phyloP scores from a whole-genome alignment of 2,113 vertebrate species.

The Nyctereutes procyonoides region DNA sequence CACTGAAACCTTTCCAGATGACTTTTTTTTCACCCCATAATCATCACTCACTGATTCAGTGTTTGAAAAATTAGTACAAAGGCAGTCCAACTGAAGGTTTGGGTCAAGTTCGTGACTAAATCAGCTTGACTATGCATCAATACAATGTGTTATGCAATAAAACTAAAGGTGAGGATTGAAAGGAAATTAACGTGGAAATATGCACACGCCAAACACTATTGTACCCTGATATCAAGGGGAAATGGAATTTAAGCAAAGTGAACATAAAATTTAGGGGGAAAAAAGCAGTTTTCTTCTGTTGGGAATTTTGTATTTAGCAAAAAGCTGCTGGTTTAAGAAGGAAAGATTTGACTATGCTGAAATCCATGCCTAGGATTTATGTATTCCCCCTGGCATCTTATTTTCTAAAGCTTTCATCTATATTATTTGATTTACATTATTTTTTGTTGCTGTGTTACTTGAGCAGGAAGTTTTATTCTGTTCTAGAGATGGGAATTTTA shows the following conservation, averaged over 20 bases:
- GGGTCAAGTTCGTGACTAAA: not conserved
- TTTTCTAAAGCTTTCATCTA: not conserved
- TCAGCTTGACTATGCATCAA: slow-evolving; percentile 2
- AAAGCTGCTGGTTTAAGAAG: slow-evolving; percentile 1
- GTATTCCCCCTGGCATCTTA: not conserved
- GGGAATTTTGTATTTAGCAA: slow-evolving; percentile 18
- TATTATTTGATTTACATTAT: not conserved
- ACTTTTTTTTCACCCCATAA: not conserved
- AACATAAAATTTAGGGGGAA: not conserved
- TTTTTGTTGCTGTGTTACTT: slow-evolving; percentile 5
- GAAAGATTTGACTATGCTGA: not conserved
- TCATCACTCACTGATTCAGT: slow-evolving; percentile 3
- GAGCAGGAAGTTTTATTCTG: not conserved
- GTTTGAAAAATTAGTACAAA: slow-evolving; percentile 35
- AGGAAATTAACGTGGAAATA: slow-evolving; percentile 36
- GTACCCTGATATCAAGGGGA: not conserved
- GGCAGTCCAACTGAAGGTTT: not conserved
- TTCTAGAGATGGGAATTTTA: slow-evolving; percentile 22
- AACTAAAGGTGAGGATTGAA: not conserved
- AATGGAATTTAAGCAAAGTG: slow-evolving; percentile 42
- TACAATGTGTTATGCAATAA: not conserved
- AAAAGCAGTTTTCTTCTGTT: not conserved
- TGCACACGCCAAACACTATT: not conserved
- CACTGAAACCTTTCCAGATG: not conserved
- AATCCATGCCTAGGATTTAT: not conserved